Base-by-base conservation (phyloP, 1,140 invertebrate genomes). In the Drosophila lacteicornis region DNA sequence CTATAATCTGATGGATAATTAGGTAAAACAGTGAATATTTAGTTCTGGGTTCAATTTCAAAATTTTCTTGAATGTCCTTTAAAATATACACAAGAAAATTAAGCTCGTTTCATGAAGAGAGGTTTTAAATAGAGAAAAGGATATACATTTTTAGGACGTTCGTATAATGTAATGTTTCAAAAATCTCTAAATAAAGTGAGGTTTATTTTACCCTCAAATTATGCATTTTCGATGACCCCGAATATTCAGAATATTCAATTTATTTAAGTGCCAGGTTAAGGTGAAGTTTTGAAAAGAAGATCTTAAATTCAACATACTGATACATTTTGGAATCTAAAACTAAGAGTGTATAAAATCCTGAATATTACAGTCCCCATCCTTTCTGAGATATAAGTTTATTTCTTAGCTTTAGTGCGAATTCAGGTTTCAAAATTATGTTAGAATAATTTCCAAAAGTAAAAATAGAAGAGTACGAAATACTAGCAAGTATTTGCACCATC, bases 401-500 rank as follows among this genome's bases (percentile, higher is more conserved):
- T 12, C 27, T 30, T 5, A 5, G 15, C 4, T 13, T n/a, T 42
- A 3, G 2, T 42, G 4, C 3, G 12, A 55, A 22, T 22, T 53
- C 8, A 22, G 33, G 15, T 12, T 8, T 22, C 27, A 11, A 51
- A 38, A 51, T 50, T 9, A 17, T 36, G 30, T 51, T 51, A 25
- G 15, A 1, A n/a, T 25, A 61, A 51, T 50, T 12, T n/a, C 17
- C 6, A 17, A 2, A n/a, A 17, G 19, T 61, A 2, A 33, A 38
- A 53, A 19, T 13, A 38, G 8, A 19, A 12, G 38, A 19, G 38
- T 25, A 36, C 5, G 6, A 40, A 46, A 38, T 30, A 33, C 30
- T 22, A 15, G 15, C 67, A 40, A 70, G 62, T 68, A 40, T 56
- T 55, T 53, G 47, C 67, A 27, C 22, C 63, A 69, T 70, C 40